Percentiles rank a stretch among this genome's conserved stretches.
These are phyloP conservation scores for Acridotheres tristis DNA, from an alignment of 2,797 vertebrate species.

Conservation along the genomic window DNA sequence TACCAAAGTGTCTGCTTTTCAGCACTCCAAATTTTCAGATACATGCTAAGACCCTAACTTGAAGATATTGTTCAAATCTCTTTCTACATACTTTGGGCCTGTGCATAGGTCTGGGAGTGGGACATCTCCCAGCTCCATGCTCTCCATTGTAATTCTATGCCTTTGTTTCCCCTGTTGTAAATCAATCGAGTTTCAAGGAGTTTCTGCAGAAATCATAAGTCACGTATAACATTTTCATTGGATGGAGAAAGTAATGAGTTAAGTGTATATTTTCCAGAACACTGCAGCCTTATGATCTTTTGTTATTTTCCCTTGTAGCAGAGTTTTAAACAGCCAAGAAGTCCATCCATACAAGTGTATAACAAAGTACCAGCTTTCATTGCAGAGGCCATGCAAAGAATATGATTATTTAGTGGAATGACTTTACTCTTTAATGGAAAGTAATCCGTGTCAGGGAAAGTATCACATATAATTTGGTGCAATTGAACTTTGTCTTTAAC, in stretches of 20 bases:
- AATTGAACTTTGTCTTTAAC: conserved; percentile 75
- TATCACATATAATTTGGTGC: conserved; percentile 54
- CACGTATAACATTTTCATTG: not conserved
- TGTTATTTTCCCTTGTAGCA: not conserved
- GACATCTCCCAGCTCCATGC: not conserved
- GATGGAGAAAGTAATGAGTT: not conserved
- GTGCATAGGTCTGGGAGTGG: not conserved
- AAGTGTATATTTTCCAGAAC: not conserved
- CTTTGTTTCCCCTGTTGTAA: not conserved
- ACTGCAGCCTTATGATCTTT: not conserved
- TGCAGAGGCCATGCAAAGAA: not conserved
- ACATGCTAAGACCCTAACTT: not conserved
- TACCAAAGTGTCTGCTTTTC: not conserved
- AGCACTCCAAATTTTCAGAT: not conserved
- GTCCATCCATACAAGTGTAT: not conserved
- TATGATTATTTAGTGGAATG: conserved; percentile 22
- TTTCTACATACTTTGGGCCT: not conserved
- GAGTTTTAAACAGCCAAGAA: not conserved
- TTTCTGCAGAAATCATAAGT: not conserved
- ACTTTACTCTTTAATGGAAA: conserved; percentile 62
- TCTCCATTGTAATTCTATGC: not conserved
- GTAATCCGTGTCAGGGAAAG: conserved; percentile 67
- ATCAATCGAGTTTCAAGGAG: not conserved
- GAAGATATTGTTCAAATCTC: not conserved
- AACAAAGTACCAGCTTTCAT: not conserved